Base-by-base conservation (phyloP, 2,797 vertebrate genomes). In the Nyctalus aviator region DNA sequence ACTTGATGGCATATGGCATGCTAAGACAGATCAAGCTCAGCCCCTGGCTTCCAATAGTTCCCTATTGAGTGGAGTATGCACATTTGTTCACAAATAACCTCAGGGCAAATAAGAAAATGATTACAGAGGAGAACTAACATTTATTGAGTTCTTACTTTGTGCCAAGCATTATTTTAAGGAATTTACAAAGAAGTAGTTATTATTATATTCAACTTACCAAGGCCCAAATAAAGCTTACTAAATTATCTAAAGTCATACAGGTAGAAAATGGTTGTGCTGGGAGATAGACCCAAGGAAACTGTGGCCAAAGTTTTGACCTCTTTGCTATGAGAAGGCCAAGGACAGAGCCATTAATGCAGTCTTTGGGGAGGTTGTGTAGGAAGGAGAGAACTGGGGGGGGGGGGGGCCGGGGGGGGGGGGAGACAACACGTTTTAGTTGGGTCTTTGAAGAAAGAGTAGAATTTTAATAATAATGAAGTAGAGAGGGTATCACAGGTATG, bases 101-200 rank as follows among this genome's bases (percentile, higher is more conserved):
- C 69, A 95, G 21, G 46, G 78, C 48, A 93, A 85, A 96, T 55
- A 86, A 48, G 44, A 48, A 95, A 76, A 78, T 88, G 46, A 90
- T 71, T 59, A 25, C 37, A 77, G 64, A 93, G 30, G 30, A 82
- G n/a, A 66, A 44, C 41, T 79, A 91, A 62, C 23, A 13, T 64
- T 50, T 73, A 84, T 13, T 59, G 46, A 92, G 64, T 41, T 83
- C 50, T 85, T 84, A 68, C 6, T 82, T 76, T 93, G 53, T 88
- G 13, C 25, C 15, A 48, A 88, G 27, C 14, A 44, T 84, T 88
- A 59, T 77, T 87, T 76, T 91, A 91, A 91, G 76, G 32, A 94
- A 85, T 87, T 93, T 95, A 55, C 17, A 9, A 37, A 75, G 14
- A 91, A 72, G 13, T 48, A 68, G 69, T 44, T 76, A 87, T 53